Conservation (phyloP, 2,797 vertebrate genomes). For the Lutjanus campechanus region DNA sequence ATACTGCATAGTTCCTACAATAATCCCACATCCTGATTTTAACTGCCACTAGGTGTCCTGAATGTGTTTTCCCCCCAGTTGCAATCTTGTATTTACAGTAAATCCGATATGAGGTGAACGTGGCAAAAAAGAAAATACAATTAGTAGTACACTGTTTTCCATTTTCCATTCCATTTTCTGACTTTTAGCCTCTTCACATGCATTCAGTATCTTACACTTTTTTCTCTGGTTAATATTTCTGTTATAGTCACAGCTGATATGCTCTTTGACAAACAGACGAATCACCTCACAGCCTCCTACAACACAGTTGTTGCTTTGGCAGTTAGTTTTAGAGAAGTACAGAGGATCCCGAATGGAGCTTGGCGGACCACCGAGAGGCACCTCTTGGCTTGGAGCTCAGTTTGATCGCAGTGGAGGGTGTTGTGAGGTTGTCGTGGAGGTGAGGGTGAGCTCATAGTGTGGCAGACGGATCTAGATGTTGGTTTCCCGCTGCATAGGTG, state of each 20-base stretch:
- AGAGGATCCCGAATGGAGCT: conserved; percentile 41
- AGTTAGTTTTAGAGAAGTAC: conserved; percentile 62
- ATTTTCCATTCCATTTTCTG: conserved; percentile 34
- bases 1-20: background rate
- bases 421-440: conserved; percentile 4
- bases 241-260: conserved; percentile 35
- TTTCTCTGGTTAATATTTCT: conserved; percentile 37
- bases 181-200: conserved; percentile 53
- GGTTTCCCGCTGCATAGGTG: conserved; percentile 92
- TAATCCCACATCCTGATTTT: conserved; percentile 18
- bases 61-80: background rate
- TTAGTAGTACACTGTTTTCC: conserved; percentile 41
- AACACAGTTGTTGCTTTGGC: conserved; percentile 68
- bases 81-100: conserved; percentile 36
- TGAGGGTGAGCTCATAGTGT: conserved; percentile 36
- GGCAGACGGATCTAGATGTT: conserved; percentile 88
- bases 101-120: conserved; percentile 51
- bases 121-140: conserved; percentile 35
- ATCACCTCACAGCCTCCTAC: conserved; percentile 32
- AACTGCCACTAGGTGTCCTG: background rate
- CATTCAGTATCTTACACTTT: conserved; percentile 52
- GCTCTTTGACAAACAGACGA: conserved; percentile 40
- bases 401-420: conserved; percentile 49
- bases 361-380: conserved; percentile 44
- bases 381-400: conserved; percentile 57